Evolutionary conservation across 2,113 vertebrate species (phyloP).

Genomic region (Lophius piscatorius): DNA sequence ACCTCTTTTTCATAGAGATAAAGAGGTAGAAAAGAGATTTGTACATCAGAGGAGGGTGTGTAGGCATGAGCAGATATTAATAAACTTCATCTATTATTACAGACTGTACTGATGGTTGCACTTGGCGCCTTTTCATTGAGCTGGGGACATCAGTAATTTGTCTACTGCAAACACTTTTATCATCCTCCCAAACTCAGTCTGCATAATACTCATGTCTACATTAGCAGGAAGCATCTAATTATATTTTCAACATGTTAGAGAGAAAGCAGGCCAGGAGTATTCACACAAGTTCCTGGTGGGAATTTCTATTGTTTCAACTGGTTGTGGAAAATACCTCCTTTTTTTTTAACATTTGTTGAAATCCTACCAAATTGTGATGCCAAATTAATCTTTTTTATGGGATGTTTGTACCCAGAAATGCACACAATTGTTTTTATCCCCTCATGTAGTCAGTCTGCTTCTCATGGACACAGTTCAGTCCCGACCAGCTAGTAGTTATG

Average conservation of each 20-base stretch:
- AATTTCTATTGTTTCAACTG: constrained; percentile 3
- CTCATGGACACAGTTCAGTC: constrained; percentile 1
- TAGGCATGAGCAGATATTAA: constrained; percentile 5
- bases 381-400: not conserved
- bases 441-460: not conserved
- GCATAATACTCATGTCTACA: constrained; percentile 5
- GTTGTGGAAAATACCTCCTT: not conserved
- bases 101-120: not conserved
- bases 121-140: constrained; percentile 14
- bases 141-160: constrained; percentile 11
- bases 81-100: constrained; percentile 13
- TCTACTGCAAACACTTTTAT: constrained; percentile 19
- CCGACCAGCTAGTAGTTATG: not conserved
- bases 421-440: not conserved
- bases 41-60: not conserved
- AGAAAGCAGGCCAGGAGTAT: not conserved
- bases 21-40: no score
- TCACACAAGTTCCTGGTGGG: not conserved
- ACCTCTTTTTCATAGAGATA: not conserved
- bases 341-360: not conserved
- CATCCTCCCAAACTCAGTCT: constrained; percentile 8
- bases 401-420: not conserved
- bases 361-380: constrained; percentile 11
- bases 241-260: not conserved
- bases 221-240: constrained; percentile 1